Evolutionary conservation across 2,888 invertebrate species (phyloP), one percentile per base, ranked within the genome.

Genomic region (Tinea semifulvella): DNA sequence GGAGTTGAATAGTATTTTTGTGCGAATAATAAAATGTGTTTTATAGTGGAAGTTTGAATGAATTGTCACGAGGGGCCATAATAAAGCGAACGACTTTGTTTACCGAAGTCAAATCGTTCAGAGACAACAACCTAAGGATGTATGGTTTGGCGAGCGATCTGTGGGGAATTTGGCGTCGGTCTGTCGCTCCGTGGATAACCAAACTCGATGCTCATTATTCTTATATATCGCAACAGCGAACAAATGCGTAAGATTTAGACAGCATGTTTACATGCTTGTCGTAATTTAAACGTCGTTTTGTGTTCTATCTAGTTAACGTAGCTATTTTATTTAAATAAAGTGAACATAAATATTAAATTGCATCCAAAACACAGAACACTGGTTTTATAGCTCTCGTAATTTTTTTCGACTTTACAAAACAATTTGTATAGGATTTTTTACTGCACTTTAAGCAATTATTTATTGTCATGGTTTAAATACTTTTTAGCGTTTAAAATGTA

Each of bases 51-150:
- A 36, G 36, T 36, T 36, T 36, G 17, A 22, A 17, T 40, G n/a
- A 22, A 40, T 40, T 40, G 40, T 17, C 40, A 5, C 40, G 7
- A 20, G 40, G 40, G 40, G 14, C 22, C 8, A 13, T 22, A 40
- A 40, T 40, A 40, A 40, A 40, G 40, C 17, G 40, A 40, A 40
- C 40, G 40, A 40, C 40, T 40, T 40, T 40, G 40, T 40, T 40
- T 40, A 40, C 40, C 40, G 22, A 20, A 13, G 40, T 14, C 10
- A 22, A 40, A 40, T 40, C 40, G 22, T 40, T 40, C 22, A 20
- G 10, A n/a, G 22, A 22, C 36, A 36, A 18, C 5, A 7, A 40
- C 36, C 22, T 40, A 22, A n/a, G n/a, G n/a, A n/a, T n/a, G n/a
- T 40, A 40, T 40, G 40, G 40, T 22, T 40, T 40, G 11, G 2